These are phyloP conservation scores for Drosophila nannoptera DNA, from an alignment of 1,140 invertebrate genomes.

Conservation along the genomic window DNA sequence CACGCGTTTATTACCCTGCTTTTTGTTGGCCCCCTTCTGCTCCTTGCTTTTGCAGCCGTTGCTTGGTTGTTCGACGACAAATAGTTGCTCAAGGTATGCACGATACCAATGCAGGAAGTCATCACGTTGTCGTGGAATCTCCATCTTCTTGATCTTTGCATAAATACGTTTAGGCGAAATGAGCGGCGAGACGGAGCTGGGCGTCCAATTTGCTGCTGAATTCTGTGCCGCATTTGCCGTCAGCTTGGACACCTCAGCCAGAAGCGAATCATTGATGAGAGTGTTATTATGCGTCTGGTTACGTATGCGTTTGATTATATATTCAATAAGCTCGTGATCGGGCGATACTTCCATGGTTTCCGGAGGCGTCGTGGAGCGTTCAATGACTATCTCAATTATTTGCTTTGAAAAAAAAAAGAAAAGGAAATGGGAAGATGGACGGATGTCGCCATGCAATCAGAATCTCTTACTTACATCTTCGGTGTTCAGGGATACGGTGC, in stretches of 20 bases:
- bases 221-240: constrained; percentile 74
- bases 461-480: constrained; percentile 50
- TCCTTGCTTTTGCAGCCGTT: constrained; percentile 22
- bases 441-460: not conserved
- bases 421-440: constrained; percentile 20
- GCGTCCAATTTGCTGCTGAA: constrained; percentile 50
- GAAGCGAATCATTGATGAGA: constrained; percentile 69
- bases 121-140: constrained; percentile 67
- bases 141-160: constrained; percentile 74
- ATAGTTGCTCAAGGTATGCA: constrained; percentile 64
- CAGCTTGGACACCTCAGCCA: constrained; percentile 70
- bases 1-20: constrained; percentile 52
- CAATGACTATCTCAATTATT: constrained; percentile 37
- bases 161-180: constrained; percentile 77
- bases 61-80: constrained; percentile 58
- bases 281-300: constrained; percentile 75
- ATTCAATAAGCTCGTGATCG: constrained; percentile 71
- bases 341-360: constrained; percentile 46
- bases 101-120: constrained; percentile 72
- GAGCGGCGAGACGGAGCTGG: constrained; percentile 38
- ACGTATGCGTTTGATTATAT: constrained; percentile 72
- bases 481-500: constrained; percentile 18
- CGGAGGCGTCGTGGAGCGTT: constrained; percentile 9
- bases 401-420: too few species aligned
- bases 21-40: constrained; percentile 11